Evolutionary conservation across 2,797 vertebrate species (phyloP).

Genomic region (Trachops cirrhosus): DNA sequence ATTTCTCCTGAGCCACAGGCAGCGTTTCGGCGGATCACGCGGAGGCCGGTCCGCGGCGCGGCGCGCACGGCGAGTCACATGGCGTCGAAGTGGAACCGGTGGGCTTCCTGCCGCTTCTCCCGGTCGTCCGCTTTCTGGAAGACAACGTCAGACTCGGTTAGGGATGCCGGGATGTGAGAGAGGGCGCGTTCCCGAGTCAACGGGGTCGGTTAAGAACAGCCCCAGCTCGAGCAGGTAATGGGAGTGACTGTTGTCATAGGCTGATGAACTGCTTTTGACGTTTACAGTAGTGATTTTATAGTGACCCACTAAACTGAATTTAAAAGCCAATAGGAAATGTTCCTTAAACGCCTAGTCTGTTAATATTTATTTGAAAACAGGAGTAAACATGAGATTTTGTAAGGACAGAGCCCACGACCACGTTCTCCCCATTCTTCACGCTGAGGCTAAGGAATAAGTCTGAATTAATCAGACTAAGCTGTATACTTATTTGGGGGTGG

Average conservation of each 20-base stretch:
- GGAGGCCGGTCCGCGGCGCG: conserved; percentile 36
- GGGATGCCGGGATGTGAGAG: not conserved
- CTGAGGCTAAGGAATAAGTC: not conserved
- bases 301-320: not conserved
- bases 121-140: conserved; percentile 97
- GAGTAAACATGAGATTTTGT: not conserved
- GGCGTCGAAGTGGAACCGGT: conserved; percentile 98
- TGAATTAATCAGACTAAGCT: not conserved
- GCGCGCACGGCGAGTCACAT: conserved; percentile 88
- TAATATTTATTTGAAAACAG: not conserved
- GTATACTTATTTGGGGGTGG: not conserved
- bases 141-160: conserved; percentile 64
- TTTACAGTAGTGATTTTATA: conserved; percentile 19
- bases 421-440: not conserved
- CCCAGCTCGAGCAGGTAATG: conserved; percentile 10
- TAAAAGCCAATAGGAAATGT: not conserved
- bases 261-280: not conserved
- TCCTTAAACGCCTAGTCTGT: not conserved
- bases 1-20: conserved; percentile 57
- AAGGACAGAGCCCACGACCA: not conserved
- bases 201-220: not conserved
- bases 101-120: conserved; percentile 97
- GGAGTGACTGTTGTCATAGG: not conserved
- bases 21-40: conserved; percentile 69
- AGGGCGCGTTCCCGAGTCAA: not conserved